Conservation (phyloP, 2,113 vertebrate genomes). For the Dipodomys spectabilis region DNA sequence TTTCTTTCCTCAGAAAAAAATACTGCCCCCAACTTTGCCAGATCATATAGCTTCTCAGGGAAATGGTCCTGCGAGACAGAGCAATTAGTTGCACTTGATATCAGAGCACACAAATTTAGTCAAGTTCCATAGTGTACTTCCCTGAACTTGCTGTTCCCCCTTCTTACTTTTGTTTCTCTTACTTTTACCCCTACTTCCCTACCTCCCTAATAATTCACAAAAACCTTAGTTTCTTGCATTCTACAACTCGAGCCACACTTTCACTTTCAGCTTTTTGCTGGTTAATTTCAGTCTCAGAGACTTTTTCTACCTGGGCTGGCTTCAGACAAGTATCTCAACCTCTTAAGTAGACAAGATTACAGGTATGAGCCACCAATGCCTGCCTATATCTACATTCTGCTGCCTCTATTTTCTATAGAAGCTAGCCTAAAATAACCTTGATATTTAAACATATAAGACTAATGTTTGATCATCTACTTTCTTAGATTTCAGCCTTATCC, state of each 20-base stretch:
- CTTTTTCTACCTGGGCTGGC: too few species aligned
- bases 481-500: background rate
- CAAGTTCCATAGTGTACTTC: rapidly evolving
- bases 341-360: too few species aligned
- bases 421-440: background rate
- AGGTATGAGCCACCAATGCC: background rate
- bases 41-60: background rate
- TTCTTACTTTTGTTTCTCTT: background rate
- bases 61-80: background rate
- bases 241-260: too few species aligned
- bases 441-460: slow-evolving; percentile 17
- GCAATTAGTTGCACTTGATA: rapidly evolving
- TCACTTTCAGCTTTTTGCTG: too few species aligned
- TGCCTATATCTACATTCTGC: background rate
- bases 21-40: background rate
- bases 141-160: too few species aligned
- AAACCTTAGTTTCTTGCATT: too few species aligned
- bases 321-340: too few species aligned
- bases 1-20: background rate
- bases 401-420: background rate
- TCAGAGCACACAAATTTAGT: too few species aligned
- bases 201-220: background rate
- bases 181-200: background rate
- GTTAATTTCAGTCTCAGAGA: too few species aligned
- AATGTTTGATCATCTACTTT: background rate